Evolutionary conservation across 1,140 invertebrate genomes (phyloP), one percentile per base, ranked within the genome.

Genomic region (Conopomorpha cramerella): DNA sequence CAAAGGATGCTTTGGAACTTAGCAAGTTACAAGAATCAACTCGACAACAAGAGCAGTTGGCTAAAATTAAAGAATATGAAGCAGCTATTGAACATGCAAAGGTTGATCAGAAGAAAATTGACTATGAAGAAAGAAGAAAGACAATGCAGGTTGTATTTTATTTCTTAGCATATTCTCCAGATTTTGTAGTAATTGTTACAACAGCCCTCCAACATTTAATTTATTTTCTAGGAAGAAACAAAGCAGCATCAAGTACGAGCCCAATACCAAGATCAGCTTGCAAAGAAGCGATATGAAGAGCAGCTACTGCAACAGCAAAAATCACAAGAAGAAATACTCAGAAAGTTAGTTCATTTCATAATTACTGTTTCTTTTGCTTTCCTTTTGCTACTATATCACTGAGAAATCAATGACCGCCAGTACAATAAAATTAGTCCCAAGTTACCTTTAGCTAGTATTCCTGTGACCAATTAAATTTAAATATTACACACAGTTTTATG

Each of bases 211-310:
- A n/a, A n/a, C n/a, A 12, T 27, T 8, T 2, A 25, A 19, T 36
- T 1, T 14, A 39, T 17, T 36, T 6, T 42, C 18, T 30, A 78
- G 51, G 95, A 99, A 76, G 96, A 99, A 79, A 95, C 96, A 0
- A 95, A 94, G 58, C 92, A 97, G 46, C 90, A 97, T 70, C 92
- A 98, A 67, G 82, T 87, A 51, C 83, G 94, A 39, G 93, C 96
- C 8, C 92, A 99, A 47, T 99, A 99, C 78, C 94, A 99, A 77
- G 98, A 99, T 79, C 93, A 98, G 54, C 76, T 99, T 26, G 86
- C 96, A 0, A 84, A 98, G 38, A 96, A 96, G 73, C 82, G 98
- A 42, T 96, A 98, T 74, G 95, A 98, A 57, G 97, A 99, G 55
- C 97, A 99, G 57, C 66, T 98, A 12, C 61, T 82, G 0, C 93